Conservation (phyloP, 2,888 invertebrate genomes). For the Euzophera pinguis region DNA sequence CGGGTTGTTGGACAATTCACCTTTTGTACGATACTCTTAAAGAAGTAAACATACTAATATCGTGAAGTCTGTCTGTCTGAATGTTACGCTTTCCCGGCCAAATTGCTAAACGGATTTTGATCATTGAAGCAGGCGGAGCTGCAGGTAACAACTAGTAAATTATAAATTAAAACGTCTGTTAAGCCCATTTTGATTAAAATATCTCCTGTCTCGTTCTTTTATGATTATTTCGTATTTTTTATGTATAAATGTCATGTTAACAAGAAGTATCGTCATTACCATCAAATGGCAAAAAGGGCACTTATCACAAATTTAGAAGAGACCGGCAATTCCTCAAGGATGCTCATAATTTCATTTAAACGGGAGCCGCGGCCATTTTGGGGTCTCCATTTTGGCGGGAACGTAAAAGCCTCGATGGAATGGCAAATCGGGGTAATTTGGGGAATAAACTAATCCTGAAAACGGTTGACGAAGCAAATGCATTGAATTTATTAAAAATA, state of each 20-base stretch:
- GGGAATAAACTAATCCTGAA: constrained; percentile 5
- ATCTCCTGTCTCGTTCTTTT: too few species aligned
- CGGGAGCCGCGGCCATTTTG: not conserved
- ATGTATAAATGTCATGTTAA: not conserved
- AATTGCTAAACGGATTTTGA: too few species aligned
- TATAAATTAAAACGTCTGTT: too few species aligned
- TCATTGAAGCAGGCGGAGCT: too few species aligned
- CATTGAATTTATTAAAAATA: not conserved
- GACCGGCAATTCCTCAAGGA: not conserved
- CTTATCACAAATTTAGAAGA: constrained; percentile 1
- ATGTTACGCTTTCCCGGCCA: too few species aligned
- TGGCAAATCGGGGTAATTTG: constrained; percentile 10
- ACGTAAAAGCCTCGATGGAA: constrained; percentile 3
- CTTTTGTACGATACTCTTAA: too few species aligned
- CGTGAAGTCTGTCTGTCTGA: too few species aligned
- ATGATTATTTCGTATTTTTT: too few species aligned
- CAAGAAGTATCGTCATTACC: not conserved
- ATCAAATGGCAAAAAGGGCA: not conserved
- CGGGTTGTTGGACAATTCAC: too few species aligned
- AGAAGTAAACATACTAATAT: too few species aligned
- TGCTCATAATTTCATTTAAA: constrained; percentile 4
- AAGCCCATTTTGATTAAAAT: too few species aligned
- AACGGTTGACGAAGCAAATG: constrained; percentile 4
- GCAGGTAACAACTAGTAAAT: too few species aligned
- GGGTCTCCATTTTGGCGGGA: not conserved